Evolutionary conservation across 2,113 vertebrate genomes (phyloP).

Genomic region (Poeciliopsis occidentalis): DNA sequence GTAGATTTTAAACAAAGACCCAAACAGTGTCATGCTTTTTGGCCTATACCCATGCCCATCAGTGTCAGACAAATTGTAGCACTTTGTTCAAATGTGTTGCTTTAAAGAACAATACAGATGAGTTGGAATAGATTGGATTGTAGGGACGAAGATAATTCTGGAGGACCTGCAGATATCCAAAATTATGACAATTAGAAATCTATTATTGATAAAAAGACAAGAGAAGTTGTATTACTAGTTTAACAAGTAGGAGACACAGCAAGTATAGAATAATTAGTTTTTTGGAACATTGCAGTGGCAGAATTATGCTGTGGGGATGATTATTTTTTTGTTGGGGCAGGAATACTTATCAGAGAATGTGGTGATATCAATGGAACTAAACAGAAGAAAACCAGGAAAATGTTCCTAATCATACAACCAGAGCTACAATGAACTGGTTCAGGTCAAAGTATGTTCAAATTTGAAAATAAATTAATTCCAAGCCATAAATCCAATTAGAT

Average conservation of each 20-base stretch:
- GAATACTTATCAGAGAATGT: too few relatives aligned
- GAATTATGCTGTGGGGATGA: too few relatives aligned
- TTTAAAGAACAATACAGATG: neutral
- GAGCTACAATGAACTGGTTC: neutral
- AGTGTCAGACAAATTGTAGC: neutral
- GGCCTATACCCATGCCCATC: conserved; percentile 27
- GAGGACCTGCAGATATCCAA: too few relatives aligned
- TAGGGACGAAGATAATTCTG: neutral
- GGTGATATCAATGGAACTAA: too few relatives aligned
- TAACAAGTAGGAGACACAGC: too few relatives aligned
- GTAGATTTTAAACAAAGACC: conserved; percentile 62
- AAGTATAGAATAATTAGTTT: too few relatives aligned
- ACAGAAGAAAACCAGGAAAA: neutral
- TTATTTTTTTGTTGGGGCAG: too few relatives aligned
- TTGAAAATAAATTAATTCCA: neutral
- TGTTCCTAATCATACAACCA: neutral
- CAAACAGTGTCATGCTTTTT: conserved; percentile 45
- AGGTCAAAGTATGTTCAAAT: neutral
- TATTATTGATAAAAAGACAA: too few relatives aligned
- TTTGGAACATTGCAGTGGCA: too few relatives aligned
- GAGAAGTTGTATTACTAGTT: too few relatives aligned
- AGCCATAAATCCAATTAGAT: too few relatives aligned
- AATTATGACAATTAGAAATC: too few relatives aligned
- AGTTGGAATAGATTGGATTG: neutral
- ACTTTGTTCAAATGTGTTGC: neutral